Evolutionary conservation across 2,888 invertebrate species (phyloP).

Genomic region (Helleia helle): DNA sequence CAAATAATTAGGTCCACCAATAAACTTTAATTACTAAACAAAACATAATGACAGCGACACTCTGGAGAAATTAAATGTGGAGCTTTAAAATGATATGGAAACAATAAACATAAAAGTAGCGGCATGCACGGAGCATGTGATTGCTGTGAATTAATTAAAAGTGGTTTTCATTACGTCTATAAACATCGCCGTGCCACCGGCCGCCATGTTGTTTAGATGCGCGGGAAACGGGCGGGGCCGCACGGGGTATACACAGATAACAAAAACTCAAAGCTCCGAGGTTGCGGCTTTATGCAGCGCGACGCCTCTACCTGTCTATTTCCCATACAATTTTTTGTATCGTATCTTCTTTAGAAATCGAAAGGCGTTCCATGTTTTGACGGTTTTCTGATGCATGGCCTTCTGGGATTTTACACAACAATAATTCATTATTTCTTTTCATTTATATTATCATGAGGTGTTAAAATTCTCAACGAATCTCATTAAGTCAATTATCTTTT

Average conservation of each 20-base stretch:
- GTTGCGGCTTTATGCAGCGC: conserved; percentile 16
- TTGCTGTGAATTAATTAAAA: conserved; percentile 71
- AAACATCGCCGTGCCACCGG: conserved; percentile 31
- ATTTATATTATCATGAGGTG: conserved; percentile 23
- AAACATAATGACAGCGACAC: conserved; percentile 59
- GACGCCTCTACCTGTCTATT: conserved; percentile 24
- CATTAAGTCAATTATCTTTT: conserved; percentile 6
- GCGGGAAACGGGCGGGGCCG: conserved; percentile 35
- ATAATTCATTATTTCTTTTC: conserved; percentile 21
- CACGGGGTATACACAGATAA: conserved; percentile 61
- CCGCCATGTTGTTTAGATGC: conserved; percentile 30
- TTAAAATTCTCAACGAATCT: conserved; percentile 17
- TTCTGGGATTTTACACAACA: conserved; percentile 21
- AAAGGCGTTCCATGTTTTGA: conserved; percentile 21
- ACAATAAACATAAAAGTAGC: conserved; percentile 69
- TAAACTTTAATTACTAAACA: conserved; percentile 48
- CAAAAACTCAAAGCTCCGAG: conserved; percentile 36
- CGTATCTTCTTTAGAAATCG: conserved; percentile 19
- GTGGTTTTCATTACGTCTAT: conserved; percentile 67
- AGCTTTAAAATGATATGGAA: conserved; percentile 66
- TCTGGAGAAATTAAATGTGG: conserved; percentile 68
- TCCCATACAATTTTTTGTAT: conserved; percentile 22
- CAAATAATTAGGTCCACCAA: conserved; percentile 39
- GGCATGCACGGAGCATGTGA: conserved; percentile 56
- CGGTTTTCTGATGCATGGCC: conserved; percentile 22